These are phyloP conservation scores for Ormyrus thymus DNA, from an alignment of 2,888 invertebrate species.

Conservation along the genomic window DNA sequence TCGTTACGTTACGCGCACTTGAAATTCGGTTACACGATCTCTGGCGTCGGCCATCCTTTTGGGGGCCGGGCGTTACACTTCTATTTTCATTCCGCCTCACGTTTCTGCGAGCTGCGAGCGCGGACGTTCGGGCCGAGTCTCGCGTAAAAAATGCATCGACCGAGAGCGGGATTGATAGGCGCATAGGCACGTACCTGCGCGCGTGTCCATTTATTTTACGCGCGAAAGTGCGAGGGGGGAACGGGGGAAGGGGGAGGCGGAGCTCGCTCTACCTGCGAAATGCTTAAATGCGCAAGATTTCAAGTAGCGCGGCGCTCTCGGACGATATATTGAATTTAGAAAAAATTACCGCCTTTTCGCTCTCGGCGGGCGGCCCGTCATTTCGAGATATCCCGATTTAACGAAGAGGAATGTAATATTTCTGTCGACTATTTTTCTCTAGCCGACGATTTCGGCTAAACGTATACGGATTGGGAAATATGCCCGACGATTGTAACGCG, in stretches of 20 bases:
- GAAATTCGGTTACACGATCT: constrained; percentile 56
- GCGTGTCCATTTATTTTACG: constrained; percentile 43
- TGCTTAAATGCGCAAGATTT: constrained; percentile 14
- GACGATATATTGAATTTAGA: neutral
- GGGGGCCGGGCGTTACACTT: constrained; percentile 70
- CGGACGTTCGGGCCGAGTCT: constrained; percentile 41
- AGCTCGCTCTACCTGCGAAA: neutral
- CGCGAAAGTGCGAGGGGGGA: neutral
- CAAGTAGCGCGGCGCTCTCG: neutral
- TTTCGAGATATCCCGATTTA: neutral
- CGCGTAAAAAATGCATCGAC: constrained; percentile 58
- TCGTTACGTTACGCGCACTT: constrained; percentile 55
- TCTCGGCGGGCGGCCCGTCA: too few relatives aligned
- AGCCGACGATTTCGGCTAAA: too few relatives aligned
- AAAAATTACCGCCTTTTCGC: constrained; percentile 1
- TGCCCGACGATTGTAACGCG: too few relatives aligned
- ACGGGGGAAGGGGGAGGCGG: too few relatives aligned
- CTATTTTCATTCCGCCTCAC: constrained; percentile 71
- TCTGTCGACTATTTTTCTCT: too few relatives aligned
- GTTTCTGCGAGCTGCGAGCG: constrained; percentile 58
- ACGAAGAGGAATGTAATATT: neutral
- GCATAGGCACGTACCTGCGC: constrained; percentile 27
- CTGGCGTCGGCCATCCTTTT: constrained; percentile 65
- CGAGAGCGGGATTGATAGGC: constrained; percentile 55
- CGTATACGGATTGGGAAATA: too few relatives aligned